Base-by-base conservation (phyloP, 92 coral and sea anemone genomes). In the Porites lobata region DNA sequence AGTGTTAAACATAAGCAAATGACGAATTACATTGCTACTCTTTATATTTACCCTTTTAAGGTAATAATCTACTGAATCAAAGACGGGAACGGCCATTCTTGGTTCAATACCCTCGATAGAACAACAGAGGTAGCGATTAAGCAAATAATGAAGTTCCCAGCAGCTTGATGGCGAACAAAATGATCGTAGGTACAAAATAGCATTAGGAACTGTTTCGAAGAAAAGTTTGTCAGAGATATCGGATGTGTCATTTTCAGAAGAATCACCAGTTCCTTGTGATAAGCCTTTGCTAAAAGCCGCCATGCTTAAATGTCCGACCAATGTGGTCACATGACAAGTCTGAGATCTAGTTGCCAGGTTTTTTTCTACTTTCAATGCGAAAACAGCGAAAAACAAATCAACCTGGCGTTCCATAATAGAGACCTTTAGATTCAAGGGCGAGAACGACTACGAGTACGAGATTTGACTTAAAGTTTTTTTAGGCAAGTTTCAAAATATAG, bases 111-210 rank as follows among this genome's bases (percentile, higher is more conserved):
- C 80, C 11, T 58, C 20, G 65, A 53, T 76, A 47, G 5, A 20
- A 72, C 80, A 18, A 76, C 56, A 65, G n/a, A 76, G 38, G 65
- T 76, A 7, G 50, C 65, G 80, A 76, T 75, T 7, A 64, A 53
- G 80, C 65, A 75, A 76, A 76, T 76, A 54, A 54, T 76, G 80
- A 76, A 76, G 65, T 20, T 76, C 80, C 80, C 47, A 76, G 20
- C 80, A 53, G 64, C 50, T 52, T 76, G 80, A 76, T n/a, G 80
- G 65, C 20, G 65, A 76, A 76, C 80, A 76, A 76, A 76, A 54
- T 53, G 80, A 65, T 76, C 56, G 80, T 47, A 76, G 17, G 56
- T 76, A 22, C 66, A 58, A 76, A 22, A 50, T 54, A 21, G 24
- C 73, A 68, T 32, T 68, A n/a, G 73, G 73, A 68, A 68, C 7